These are phyloP conservation scores for Drosophila pegasa DNA, from an alignment of 2,888 invertebrate genomes.

Conservation along the genomic window DNA sequence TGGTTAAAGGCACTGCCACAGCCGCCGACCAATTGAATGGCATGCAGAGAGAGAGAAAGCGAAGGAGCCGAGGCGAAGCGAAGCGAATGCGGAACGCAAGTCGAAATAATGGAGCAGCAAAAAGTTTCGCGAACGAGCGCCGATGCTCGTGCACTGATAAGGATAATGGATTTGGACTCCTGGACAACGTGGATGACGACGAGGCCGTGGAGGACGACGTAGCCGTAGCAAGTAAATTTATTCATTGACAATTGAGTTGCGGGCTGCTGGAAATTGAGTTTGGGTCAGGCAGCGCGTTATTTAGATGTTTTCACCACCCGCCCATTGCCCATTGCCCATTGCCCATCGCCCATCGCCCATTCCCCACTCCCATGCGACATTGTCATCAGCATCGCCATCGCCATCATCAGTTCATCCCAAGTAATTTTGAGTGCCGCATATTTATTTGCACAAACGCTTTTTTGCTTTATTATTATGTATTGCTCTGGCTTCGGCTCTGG, in stretches of 20 bases:
- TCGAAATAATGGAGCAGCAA: constrained; percentile 66
- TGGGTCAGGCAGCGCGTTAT: constrained; percentile 55
- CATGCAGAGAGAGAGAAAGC: constrained; percentile 19
- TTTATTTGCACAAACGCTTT: constrained; percentile 80
- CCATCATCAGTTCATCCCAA: constrained; percentile 72
- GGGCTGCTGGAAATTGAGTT: constrained; percentile 80
- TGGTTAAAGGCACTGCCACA: constrained; percentile 43
- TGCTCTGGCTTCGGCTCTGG: constrained; percentile 63
- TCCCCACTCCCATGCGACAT: constrained; percentile 9
- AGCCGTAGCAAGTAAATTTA: constrained; percentile 71
- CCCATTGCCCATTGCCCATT: constrained; percentile 21
- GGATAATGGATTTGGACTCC: constrained; percentile 79
- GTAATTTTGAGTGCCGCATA: constrained; percentile 80
- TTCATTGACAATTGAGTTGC: constrained; percentile 83
- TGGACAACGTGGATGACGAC: constrained; percentile 42
- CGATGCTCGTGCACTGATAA: constrained; percentile 76
- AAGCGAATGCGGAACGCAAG: constrained; percentile 41
- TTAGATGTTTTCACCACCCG: constrained; percentile 36
- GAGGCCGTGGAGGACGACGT: constrained; percentile 5
- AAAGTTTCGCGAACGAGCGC: constrained; percentile 59
- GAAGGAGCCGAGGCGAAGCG: constrained; percentile 1
- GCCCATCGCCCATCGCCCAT: no score
- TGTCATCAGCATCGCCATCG: constrained; percentile 37
- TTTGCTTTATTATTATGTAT: constrained; percentile 77
- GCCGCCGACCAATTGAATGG: constrained; percentile 50